Evolutionary conservation across 2,797 vertebrate species (phyloP).

Genomic region (Sebastes hubbsi): DNA sequence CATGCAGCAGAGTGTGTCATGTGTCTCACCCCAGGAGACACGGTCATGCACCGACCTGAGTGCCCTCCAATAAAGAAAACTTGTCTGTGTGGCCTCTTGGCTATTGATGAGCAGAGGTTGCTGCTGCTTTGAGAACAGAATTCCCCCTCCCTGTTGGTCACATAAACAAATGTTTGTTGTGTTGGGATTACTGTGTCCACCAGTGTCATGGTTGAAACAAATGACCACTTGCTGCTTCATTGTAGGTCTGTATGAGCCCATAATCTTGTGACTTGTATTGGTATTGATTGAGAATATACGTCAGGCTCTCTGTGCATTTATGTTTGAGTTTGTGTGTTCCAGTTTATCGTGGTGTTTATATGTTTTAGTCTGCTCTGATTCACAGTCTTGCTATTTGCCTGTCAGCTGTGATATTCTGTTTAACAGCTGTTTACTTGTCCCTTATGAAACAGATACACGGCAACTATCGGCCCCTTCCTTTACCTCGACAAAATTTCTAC

Average conservation of each 20-base stretch:
- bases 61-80: background rate
- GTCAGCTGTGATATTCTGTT: background rate
- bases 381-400: background rate
- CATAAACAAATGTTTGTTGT: background rate
- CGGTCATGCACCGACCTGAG: background rate
- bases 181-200: background rate
- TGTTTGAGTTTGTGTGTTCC: background rate
- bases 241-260: background rate
- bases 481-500: conserved; percentile 38
- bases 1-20: background rate
- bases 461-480: conserved; percentile 38
- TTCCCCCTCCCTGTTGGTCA: background rate
- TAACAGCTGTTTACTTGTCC: conserved; percentile 1
- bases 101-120: background rate
- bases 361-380: background rate
- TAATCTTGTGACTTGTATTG: background rate
- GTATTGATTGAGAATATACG: background rate
- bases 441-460: conserved; percentile 39
- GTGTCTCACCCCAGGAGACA: background rate
- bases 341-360: background rate
- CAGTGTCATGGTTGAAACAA: background rate
- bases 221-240: background rate
- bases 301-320: background rate
- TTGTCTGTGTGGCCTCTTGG: background rate
- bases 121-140: background rate